These are phyloP conservation scores for Bombus turneri DNA, from an alignment of 1,140 invertebrate genomes.

Conservation along the genomic window DNA sequence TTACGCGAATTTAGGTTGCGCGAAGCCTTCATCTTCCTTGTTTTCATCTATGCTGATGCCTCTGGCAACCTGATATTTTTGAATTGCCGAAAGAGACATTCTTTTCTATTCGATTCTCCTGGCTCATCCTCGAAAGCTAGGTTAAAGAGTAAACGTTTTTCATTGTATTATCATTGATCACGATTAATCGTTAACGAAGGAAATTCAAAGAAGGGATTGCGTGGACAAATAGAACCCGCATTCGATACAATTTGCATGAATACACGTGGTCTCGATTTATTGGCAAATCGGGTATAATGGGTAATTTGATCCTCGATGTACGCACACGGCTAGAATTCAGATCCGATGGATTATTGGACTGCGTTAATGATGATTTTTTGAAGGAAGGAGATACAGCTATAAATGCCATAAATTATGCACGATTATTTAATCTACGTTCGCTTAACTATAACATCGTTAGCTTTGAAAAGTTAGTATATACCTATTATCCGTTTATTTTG, in stretches of 20 bases:
- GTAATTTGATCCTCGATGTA: constrained; percentile 75
- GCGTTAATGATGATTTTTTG: constrained; percentile 42
- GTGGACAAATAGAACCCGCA: not conserved
- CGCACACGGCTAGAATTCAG: constrained; percentile 31
- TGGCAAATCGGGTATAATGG: constrained; percentile 69
- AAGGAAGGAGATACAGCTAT: not conserved
- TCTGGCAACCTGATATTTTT: not conserved
- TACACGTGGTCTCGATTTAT: constrained; percentile 49
- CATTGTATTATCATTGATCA: not conserved
- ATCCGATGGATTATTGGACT: constrained; percentile 48
- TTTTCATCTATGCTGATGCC: not conserved
- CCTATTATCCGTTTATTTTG: not conserved
- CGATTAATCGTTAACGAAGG: not conserved
- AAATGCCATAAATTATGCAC: not conserved
- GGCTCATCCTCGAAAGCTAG: not conserved
- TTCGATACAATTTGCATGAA: constrained; percentile 24
- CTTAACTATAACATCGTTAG: not conserved
- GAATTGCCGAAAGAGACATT: not conserved
- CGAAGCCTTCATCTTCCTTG: not conserved
- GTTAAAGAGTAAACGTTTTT: not conserved
- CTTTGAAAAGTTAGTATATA: not conserved
- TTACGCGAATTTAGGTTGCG: constrained; percentile 15
- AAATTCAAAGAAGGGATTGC: not conserved
- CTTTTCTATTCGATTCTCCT: not conserved
- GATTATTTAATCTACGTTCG: not conserved